Base-by-base conservation (phyloP, 2,113 vertebrate genomes). In the Mandrillus leucophaeus region DNA sequence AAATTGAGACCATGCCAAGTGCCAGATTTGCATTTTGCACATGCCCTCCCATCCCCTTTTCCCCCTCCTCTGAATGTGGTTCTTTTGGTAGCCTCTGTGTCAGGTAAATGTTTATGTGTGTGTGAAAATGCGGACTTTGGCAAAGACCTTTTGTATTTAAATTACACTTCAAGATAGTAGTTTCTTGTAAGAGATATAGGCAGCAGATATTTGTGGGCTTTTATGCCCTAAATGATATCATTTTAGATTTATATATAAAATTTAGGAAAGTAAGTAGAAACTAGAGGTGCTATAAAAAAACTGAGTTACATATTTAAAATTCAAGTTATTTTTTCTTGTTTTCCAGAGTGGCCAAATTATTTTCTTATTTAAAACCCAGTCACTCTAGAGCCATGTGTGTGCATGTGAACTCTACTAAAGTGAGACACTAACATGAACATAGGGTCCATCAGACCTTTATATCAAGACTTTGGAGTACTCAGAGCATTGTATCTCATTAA, bases 1-100 rank as follows among this genome's bases (percentile, higher is more conserved):
- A 95, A 98, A 93, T 98, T 98, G 88, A 90, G 84, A 59, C 81
- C 57, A 55, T 96, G 91, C 96, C 79, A 86, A 91, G 72, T 22
- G 30, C 61, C 64, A 25, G 2, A 92, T 81, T 81, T 75, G 25
- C 75, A 32, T 93, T 88, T 93, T 90, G 57, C n/a, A 68, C 85
- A 72, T 45, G 30, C 38, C 57, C 57, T 35, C 70, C 91, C 93
- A 88, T 96, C 48, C 45, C 32, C 48, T 75, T 11, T 14, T 17
- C 25, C 70, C 88, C 86, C 1, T 96, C 87, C 88, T 94, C 80
- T 64, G 83, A 10, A 95, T 89, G 93, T 97, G 84, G 30, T 73
- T 80, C 4, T 97, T 97, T 96, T 76, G 93, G 40, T 92, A 88
- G 94, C 43, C 92, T 98, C 66, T 88, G 38, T 96, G 25, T 78